Conservation (phyloP, 2,113 vertebrate genomes). For the Hucho hucho region DNA sequence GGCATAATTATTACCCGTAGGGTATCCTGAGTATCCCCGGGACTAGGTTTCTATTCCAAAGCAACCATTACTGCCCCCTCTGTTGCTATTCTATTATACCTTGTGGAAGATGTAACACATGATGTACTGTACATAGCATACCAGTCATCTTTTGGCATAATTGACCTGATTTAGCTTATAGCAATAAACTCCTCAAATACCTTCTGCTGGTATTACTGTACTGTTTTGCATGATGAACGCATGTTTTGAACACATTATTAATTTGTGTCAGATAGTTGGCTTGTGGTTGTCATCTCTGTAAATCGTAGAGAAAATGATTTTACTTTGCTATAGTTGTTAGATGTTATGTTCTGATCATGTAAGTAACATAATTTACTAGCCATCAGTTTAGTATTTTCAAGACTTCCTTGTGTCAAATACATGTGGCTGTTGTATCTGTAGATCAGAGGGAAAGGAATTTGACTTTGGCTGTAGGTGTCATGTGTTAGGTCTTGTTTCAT, state of each 20-base stretch:
- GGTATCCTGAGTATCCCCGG: background rate
- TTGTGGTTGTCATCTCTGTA: constrained; percentile 23
- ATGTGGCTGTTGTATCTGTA: too few species aligned
- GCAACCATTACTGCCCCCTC: background rate
- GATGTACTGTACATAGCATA: background rate
- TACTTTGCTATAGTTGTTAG: too few species aligned
- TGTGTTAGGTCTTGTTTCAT: constrained; percentile 26
- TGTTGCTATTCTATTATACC: background rate
- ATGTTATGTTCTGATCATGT: too few species aligned
- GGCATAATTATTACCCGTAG: background rate
- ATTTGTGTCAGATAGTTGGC: constrained; percentile 15
- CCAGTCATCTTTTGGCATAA: background rate
- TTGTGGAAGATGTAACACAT: background rate
- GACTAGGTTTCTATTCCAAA: too few species aligned
- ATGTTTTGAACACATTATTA: constrained; percentile 17
- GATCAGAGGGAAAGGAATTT: too few species aligned
- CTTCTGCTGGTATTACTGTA: constrained; percentile 3
- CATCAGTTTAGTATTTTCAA: too few species aligned
- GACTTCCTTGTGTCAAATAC: too few species aligned
- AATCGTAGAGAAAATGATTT: background rate
- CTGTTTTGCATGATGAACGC: constrained; percentile 42
- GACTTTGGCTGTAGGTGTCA: constrained; percentile 22
- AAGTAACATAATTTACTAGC: too few species aligned
- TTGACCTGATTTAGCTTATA: background rate
- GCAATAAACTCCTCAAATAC: constrained; percentile 1